Evolutionary conservation across 2,113 vertebrate species (phyloP).

Genomic region (Paedocypris sp.): DNA sequence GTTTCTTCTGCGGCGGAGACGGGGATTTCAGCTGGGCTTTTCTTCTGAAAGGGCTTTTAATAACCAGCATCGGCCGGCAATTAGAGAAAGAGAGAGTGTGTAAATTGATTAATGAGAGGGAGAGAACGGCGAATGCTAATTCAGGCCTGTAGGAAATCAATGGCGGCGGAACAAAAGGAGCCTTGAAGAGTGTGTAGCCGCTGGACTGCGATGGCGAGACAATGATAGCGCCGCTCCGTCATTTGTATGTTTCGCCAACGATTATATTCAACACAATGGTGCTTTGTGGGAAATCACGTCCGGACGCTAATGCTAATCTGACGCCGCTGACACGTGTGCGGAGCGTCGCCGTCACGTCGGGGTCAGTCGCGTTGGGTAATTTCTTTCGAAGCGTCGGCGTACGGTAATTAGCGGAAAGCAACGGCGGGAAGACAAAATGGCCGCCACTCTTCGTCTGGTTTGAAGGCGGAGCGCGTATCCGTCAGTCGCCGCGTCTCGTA

Average conservation of each 20-base stretch:
- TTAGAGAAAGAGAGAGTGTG: slow-evolving; percentile 40
- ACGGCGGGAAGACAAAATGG: slow-evolving; percentile 56
- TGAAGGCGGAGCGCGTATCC: slow-evolving; percentile 59
- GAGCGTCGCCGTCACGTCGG: slow-evolving; percentile 40
- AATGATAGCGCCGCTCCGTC: slow-evolving; percentile 44
- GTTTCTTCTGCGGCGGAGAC: slow-evolving; percentile 28
- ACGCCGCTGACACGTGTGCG: slow-evolving; percentile 43
- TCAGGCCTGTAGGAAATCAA: slow-evolving; percentile 38
- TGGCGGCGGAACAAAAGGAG: slow-evolving; percentile 42
- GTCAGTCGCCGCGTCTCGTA: slow-evolving; percentile 44
- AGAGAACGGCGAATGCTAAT: slow-evolving; percentile 38
- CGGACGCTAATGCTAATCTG: slow-evolving; percentile 53
- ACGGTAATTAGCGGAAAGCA: slow-evolving; percentile 58
- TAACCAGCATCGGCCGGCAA: slow-evolving; percentile 39
- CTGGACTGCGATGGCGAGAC: slow-evolving; percentile 43
- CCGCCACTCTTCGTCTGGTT: slow-evolving; percentile 58
- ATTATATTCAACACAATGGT: slow-evolving; percentile 51
- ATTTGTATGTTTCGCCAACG: slow-evolving; percentile 49
- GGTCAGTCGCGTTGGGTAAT: slow-evolving; percentile 52
- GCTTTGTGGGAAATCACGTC: slow-evolving; percentile 49
- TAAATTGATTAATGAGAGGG: slow-evolving; percentile 41
- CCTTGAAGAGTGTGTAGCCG: slow-evolving; percentile 37
- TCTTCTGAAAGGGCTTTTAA: slow-evolving; percentile 41
- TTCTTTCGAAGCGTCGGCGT: slow-evolving; percentile 55
- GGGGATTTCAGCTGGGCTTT: slow-evolving; percentile 34